Percentiles rank a stretch among this genome's conserved stretches.
Evolutionary conservation across 2,888 invertebrate species (phyloP).

Genomic region (Anthrax anthrax): DNA sequence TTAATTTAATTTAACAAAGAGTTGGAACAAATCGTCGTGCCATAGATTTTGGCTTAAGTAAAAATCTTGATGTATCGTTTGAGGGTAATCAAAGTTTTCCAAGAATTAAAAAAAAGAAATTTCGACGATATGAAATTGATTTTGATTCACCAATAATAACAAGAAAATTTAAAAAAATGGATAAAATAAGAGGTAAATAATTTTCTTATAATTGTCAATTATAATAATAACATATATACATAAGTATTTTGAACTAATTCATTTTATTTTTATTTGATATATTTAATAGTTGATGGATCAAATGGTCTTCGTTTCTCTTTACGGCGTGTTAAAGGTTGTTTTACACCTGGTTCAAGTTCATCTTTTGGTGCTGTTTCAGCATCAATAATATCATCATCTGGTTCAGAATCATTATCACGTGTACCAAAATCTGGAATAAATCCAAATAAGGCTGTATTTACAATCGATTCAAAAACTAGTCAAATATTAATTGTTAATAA

Average conservation of each 20-base stretch:
- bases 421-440: slow-evolving; percentile 39
- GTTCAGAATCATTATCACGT: slow-evolving; percentile 36
- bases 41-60: slow-evolving; percentile 8
- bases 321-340: slow-evolving; percentile 27
- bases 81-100: slow-evolving; percentile 51
- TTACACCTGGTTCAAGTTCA: slow-evolving; percentile 29
- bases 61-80: slow-evolving; percentile 32
- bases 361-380: slow-evolving; percentile 20
- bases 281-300: slow-evolving; percentile 37
- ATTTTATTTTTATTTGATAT: too few relatives aligned
- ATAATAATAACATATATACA: background rate
- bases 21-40: slow-evolving; percentile 41
- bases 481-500: slow-evolving; percentile 55
- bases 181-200: slow-evolving; percentile 38
- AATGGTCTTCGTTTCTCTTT: slow-evolving; percentile 41
- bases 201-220: background rate
- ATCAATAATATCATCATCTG: slow-evolving; percentile 18
- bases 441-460: slow-evolving; percentile 52
- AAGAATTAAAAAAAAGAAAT: slow-evolving; percentile 20
- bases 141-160: slow-evolving; percentile 18
- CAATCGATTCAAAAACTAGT: slow-evolving; percentile 47
- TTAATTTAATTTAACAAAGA: slow-evolving; percentile 34
- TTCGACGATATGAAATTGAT: slow-evolving; percentile 15
- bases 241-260: too few relatives aligned
- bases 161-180: slow-evolving; percentile 30